Base-by-base conservation (phyloP, 2,888 invertebrate genomes). In the Liposcelis brunnea region DNA sequence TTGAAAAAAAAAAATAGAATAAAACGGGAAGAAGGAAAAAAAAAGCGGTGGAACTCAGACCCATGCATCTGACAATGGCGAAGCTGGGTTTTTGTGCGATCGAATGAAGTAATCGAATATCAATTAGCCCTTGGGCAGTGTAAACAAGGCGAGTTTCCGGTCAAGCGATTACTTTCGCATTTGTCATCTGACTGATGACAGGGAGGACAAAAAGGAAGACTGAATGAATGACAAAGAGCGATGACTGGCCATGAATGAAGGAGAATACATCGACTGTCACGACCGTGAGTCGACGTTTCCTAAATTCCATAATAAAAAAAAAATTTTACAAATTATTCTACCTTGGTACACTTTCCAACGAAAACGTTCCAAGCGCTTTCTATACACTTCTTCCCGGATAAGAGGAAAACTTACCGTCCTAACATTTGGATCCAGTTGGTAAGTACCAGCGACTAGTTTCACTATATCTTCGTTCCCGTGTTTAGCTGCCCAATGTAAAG, bases 401-500 rank as follows among this genome's bases (percentile, higher is more conserved):
- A 42, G 19, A 21, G 21, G 5, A 42, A 42, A 8, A 60, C 71
- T 74, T 66, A 93, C 91, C 69, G 93, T 84, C 62, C 79, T 77
- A 52, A 79, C 79, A 66, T 93, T 87, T 50, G 90, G 81, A 52
- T 80, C 75, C n/a, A 80, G 77, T 56, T 76, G 77, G 57, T 83
- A 77, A 2, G 78, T 78, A n/a, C 91, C 90, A 18, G 91, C 90
- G 55, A 94, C 75, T 50, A 91, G 69, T 66, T 94, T 94, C 46
- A 93, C 80, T 52, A 93, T 76, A 60, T 93, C 84, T 60, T 79
- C 76, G 60, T 90, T 84, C 2, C 93, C 93, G 56, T 89, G 85
- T 64, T 94, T 94, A 50, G 91, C 89, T 49, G 87, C 94, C 93
- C 93, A 94, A 63, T 95, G 94, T 56, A 95, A 70, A 44, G 91